Percentiles rank a stretch among this genome's conserved stretches.
Conservation (phyloP, 2,888 invertebrate genomes). For the Drosophila differens region DNA sequence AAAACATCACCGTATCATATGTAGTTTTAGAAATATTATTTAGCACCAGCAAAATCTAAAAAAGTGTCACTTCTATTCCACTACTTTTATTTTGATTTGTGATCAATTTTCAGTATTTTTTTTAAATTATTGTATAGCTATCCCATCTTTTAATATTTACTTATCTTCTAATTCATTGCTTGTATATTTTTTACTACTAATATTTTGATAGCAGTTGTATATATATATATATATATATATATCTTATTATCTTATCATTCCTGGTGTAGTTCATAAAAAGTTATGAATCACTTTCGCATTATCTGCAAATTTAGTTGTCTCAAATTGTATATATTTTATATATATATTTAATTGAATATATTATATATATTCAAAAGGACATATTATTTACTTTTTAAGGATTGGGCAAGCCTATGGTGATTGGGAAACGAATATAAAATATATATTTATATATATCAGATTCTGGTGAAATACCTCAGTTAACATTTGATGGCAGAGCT, state of each 20-base stretch:
- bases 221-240: no score
- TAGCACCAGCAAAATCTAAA: no score
- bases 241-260: no score
- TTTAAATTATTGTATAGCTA: not conserved
- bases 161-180: not conserved
- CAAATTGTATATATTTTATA: not conserved
- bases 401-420: not conserved
- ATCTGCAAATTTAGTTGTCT: not conserved
- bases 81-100: not conserved
- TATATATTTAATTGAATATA: not conserved
- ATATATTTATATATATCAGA: not conserved
- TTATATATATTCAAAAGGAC: not conserved
- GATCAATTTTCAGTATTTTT: not conserved
- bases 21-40: no score
- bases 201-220: no score
- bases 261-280: not conserved
- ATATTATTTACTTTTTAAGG: not conserved
- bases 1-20: no score
- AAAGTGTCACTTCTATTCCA: no score
- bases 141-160: not conserved
- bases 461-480: not conserved
- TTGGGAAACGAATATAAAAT: not conserved
- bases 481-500: slow-evolving; percentile 6
- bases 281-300: not conserved
- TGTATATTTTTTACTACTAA: not conserved